phyloP scores from a whole-genome alignment of 2,888 invertebrate species.

The Tridacna gigas region DNA sequence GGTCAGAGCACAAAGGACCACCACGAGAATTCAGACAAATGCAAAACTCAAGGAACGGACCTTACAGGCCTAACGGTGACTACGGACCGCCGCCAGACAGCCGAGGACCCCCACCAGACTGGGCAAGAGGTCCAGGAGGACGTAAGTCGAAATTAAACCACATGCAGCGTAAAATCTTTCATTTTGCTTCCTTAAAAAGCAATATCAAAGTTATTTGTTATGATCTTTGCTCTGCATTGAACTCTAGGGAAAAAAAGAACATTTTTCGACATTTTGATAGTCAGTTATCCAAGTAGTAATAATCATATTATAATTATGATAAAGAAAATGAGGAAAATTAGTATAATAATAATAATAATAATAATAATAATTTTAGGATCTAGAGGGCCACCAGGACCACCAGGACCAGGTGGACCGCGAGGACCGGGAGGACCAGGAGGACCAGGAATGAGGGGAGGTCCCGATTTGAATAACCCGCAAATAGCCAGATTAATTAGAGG shows the following conservation, averaged over 20 bases:
- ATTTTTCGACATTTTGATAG: no score
- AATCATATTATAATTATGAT: no score
- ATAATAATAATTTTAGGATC: not conserved
- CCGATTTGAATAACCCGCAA: slow-evolving; percentile 47
- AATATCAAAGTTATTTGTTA: no score
- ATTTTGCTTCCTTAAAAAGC: no score
- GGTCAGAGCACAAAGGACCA: slow-evolving; percentile 44
- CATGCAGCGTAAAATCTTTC: no score
- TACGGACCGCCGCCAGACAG: slow-evolving; percentile 3
- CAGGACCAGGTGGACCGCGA: slow-evolving; percentile 6
- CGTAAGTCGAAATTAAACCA: no score
- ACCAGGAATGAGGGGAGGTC: slow-evolving; percentile 29
- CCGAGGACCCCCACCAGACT: slow-evolving; percentile 38
- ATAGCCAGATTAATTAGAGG: slow-evolving; percentile 57
- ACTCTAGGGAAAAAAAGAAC: no score
- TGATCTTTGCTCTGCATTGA: no score
- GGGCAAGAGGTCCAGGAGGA: slow-evolving; percentile 4
- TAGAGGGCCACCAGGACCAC: not conserved
- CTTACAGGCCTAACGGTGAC: not conserved
- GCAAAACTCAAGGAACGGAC: not conserved
- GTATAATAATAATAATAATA: no score
- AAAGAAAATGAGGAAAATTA: no score
- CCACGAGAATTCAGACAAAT: slow-evolving; percentile 42
- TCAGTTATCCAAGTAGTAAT: no score
- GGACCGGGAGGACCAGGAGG: slow-evolving; percentile 30